A percentile compares a stretch with the other conserved stretches of the same genome.
These are phyloP conservation scores for Smittia sp. DNA, from an alignment of 2,888 invertebrate genomes.

Conservation along the genomic window DNA sequence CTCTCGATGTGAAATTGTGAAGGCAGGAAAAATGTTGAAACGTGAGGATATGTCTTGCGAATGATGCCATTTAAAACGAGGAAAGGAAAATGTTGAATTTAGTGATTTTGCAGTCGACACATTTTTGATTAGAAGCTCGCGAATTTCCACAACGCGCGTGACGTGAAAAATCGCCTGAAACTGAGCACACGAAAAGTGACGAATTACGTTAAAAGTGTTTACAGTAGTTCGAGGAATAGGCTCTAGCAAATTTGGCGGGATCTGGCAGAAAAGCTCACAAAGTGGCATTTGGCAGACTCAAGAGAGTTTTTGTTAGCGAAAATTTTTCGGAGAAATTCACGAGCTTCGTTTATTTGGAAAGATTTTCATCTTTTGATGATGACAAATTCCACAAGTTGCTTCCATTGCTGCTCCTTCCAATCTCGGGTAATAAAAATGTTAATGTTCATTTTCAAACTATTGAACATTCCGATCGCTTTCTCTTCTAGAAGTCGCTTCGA, in stretches of 20 bases:
- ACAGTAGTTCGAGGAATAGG: too few species aligned
- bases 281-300: background rate
- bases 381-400: slow-evolving; percentile 15
- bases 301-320: background rate
- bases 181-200: background rate
- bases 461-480: slow-evolving; percentile 1
- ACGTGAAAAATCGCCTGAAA: background rate
- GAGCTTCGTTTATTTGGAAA: background rate
- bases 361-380: background rate
- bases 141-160: background rate
- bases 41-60: background rate
- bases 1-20: background rate
- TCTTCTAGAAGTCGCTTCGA: background rate
- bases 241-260: background rate
- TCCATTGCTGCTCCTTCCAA: background rate
- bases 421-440: slow-evolving; percentile 11
- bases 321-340: background rate
- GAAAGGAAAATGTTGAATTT: slow-evolving; percentile 14
- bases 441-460: slow-evolving; percentile 16
- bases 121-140: background rate
- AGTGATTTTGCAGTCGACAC: slow-evolving; percentile 18
- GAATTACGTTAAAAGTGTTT: background rate
- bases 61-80: slow-evolving; percentile 2
- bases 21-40: background rate
- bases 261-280: background rate